Percentiles rank a stretch among this genome's conserved stretches.
phyloP scores from a whole-genome alignment of 2,888 invertebrate species.

The Ennomos fuscantarius region DNA sequence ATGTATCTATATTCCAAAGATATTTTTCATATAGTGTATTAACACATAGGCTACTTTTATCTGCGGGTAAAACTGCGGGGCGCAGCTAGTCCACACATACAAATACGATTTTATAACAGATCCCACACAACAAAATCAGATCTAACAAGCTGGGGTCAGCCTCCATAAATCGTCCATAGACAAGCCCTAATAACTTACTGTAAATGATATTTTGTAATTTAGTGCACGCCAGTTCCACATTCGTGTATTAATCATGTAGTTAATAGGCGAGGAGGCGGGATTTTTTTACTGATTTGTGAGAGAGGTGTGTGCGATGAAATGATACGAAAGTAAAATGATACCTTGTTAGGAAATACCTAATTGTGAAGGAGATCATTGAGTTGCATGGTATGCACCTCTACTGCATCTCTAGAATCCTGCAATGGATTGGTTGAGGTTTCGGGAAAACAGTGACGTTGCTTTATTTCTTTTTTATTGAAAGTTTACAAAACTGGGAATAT shows the following conservation, averaged over 20 bases:
- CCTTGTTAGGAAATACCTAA: neutral
- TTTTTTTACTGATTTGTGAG: slow-evolving; percentile 17
- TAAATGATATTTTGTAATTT: slow-evolving; percentile 39
- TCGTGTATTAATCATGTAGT: slow-evolving; percentile 27
- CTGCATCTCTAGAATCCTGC: too few species aligned
- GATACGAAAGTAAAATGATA: slow-evolving; percentile 1
- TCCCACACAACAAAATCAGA: slow-evolving; percentile 9
- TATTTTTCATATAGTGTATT: too few species aligned
- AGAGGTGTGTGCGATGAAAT: slow-evolving; percentile 14
- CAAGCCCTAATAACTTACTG: slow-evolving; percentile 19
- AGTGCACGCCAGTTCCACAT: slow-evolving; percentile 31
- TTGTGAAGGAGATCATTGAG: slow-evolving; percentile 1
- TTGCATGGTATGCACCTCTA: neutral
- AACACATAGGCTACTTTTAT: too few species aligned
- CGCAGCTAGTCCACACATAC: too few species aligned
- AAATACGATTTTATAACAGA: neutral
- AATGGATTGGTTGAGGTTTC: too few species aligned
- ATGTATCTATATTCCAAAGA: too few species aligned
- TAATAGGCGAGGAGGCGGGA: slow-evolving; percentile 32
- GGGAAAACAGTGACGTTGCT: too few species aligned
- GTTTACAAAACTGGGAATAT: too few species aligned
- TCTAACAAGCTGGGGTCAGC: neutral
- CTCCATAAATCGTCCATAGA: slow-evolving; percentile 11
- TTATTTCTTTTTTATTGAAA: too few species aligned
- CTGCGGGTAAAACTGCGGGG: too few species aligned